Base-by-base conservation (phyloP, 1,140 invertebrate genomes). In the Listronotus bonariensis region DNA sequence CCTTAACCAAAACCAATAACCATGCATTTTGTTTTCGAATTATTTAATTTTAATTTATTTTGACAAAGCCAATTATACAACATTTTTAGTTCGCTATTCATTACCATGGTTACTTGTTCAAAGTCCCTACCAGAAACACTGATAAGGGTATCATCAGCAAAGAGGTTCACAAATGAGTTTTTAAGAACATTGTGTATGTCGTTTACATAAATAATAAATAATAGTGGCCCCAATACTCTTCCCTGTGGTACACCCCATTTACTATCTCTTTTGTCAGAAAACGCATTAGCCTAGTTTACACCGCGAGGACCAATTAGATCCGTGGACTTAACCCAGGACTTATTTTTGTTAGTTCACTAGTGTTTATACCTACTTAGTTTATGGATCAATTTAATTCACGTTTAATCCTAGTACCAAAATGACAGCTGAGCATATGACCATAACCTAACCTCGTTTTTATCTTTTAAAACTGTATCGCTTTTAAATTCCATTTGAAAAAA, bases 21-120 rank as follows among this genome's bases (percentile, higher is more conserved):
- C 42, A 52, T 52, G 18, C 34, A 52, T 52, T 52, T 52, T 9
- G 14, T 18, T 36, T 52, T 52, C 12, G 20, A 32, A 32, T 7
- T 7, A 20, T 54, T 54, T 38, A 54, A 40, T 38, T 54, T 54
- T 54, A 54, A 38, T 38, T 54, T 54, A 11, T 54, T 54, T 20
- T 20, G 9, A 20, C 36, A 38, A n/a, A 54, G 36, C 52, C 52
- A 54, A 5, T 54, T n/a, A 31, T 38, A 18, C n/a, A 54, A 15
- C 7, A n/a, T 14, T 15, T 42, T 20, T 14, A 54, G 52, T 54
- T 54, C 31, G 14, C 3, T 20, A 40, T 54, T 54, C 40, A 42
- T 20, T 38, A 14, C 31, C 8, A 9, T 38, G 6, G 20, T 31
- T 12, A 54, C 8, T 54, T 38, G n/a, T 12, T 38, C 8, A 42